phyloP scores from a whole-genome alignment of 2,797 vertebrate species.

The Halcyon smyrnensis region DNA sequence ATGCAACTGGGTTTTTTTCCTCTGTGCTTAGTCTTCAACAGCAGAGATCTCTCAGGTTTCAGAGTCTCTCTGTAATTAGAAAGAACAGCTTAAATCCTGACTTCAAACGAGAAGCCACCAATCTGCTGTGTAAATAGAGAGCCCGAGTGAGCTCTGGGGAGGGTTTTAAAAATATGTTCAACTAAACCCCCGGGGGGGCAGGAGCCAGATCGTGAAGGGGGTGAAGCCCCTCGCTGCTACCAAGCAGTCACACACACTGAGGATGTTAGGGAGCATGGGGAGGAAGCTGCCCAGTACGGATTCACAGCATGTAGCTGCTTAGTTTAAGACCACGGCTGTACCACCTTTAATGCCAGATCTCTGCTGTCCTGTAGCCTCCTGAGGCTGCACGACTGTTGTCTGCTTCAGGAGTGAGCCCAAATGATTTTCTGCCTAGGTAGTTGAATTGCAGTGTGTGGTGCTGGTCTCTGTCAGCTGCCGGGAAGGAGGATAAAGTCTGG shows the following conservation, averaged over 20 bases:
- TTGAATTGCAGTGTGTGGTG: not conserved
- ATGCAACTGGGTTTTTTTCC: not conserved
- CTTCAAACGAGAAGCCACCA: constrained; percentile 72
- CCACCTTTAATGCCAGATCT: not conserved
- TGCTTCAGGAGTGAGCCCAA: not conserved
- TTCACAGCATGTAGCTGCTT: not conserved
- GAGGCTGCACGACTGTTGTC: not conserved
- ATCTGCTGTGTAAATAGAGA: constrained; percentile 76
- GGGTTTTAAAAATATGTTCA: constrained; percentile 63
- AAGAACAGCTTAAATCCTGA: constrained; percentile 73
- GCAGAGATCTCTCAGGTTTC: constrained; percentile 69
- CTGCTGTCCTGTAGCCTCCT: not conserved
- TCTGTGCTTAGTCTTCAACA: constrained; percentile 40
- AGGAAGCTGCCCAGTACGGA: not conserved
- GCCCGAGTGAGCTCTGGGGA: constrained; percentile 54
- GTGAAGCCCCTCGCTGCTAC: constrained; percentile 2
- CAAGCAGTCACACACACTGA: not conserved
- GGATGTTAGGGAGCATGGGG: not conserved
- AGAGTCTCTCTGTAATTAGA: constrained; percentile 70
- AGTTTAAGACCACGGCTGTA: not conserved
- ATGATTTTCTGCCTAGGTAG: not conserved
- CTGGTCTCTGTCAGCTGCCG: not conserved
- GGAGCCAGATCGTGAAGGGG: constrained; percentile 11
- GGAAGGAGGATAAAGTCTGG: not conserved
- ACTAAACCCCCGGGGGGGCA: constrained; percentile 8